Percentiles rank a stretch among this genome's conserved stretches.
These are phyloP conservation scores for Tethea ocularis DNA, from an alignment of 2,888 invertebrate species.

Conservation along the genomic window DNA sequence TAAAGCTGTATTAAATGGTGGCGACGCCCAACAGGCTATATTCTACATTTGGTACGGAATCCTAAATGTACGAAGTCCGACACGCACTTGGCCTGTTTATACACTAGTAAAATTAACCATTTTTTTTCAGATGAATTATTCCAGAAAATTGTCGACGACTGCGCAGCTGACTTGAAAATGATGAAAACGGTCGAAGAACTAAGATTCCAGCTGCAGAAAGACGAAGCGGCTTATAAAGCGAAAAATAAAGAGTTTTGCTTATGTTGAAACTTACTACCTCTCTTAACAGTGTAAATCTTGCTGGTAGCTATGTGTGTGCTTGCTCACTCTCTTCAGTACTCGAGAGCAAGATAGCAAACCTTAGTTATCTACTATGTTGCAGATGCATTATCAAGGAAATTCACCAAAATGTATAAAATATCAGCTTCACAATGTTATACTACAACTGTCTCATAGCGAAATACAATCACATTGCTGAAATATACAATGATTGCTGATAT, in stretches of 20 bases:
- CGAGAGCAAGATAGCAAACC: too few relatives aligned
- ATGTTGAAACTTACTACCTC: background rate
- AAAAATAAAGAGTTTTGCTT: constrained; percentile 29
- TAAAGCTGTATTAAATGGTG: too few relatives aligned
- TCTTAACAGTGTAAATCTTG: background rate
- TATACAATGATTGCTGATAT: background rate
- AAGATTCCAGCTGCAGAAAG: constrained; percentile 57
- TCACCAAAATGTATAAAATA: background rate
- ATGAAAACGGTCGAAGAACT: constrained; percentile 63
- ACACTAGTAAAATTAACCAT: too few relatives aligned
- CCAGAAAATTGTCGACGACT: constrained; percentile 77
- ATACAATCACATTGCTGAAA: background rate
- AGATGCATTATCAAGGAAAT: too few relatives aligned
- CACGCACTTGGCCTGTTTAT: too few relatives aligned
- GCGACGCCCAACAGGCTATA: too few relatives aligned
- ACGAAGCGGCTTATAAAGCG: constrained; percentile 44
- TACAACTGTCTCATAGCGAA: background rate
- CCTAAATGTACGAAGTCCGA: too few relatives aligned
- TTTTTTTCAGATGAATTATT: constrained; percentile 73
- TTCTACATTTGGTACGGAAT: too few relatives aligned
- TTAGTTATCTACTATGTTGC: too few relatives aligned
- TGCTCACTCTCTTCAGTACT: too few relatives aligned
- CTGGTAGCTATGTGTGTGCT: too few relatives aligned
- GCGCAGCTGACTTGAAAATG: constrained; percentile 55
- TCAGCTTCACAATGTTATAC: background rate